phyloP scores from a whole-genome alignment of 2,113 vertebrate species.

The Platanista minor region DNA sequence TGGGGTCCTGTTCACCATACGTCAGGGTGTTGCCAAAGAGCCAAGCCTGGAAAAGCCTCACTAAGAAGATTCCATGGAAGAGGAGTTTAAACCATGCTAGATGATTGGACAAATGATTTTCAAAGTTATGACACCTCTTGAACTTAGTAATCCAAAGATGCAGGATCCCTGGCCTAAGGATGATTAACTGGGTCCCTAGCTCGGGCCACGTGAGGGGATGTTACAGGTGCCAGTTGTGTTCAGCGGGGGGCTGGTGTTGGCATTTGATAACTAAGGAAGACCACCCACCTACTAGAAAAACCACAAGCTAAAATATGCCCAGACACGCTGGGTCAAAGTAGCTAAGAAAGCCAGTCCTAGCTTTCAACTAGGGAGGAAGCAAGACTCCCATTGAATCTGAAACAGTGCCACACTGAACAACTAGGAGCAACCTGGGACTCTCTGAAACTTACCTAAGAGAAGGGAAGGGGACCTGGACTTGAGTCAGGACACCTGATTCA shows the following conservation, averaged over 20 bases:
- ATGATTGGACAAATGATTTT: not conserved
- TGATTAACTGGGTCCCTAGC: not conserved
- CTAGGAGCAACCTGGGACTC: not conserved
- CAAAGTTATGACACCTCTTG: not conserved
- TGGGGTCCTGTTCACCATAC: not conserved
- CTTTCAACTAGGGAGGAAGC: not conserved
- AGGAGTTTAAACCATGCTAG: not conserved
- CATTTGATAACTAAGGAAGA: not conserved
- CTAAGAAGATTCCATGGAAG: not conserved
- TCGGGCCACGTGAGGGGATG: not conserved
- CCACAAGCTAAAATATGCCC: not conserved
- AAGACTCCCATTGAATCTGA: not conserved
- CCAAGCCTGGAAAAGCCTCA: not conserved
- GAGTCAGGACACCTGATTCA: not conserved
- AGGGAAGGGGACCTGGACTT: too few species aligned
- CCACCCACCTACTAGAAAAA: not conserved
- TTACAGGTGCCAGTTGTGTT: not conserved
- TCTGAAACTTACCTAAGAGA: not conserved
- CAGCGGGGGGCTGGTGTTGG: not conserved
- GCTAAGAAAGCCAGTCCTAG: not conserved
- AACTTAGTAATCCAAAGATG: not conserved
- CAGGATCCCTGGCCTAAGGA: not conserved
- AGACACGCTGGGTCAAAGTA: not conserved
- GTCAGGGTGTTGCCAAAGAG: not conserved
- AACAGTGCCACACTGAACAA: not conserved